Conservation (phyloP, 2,888 invertebrate genomes). For the Scelioninae gen. 1 region DNA sequence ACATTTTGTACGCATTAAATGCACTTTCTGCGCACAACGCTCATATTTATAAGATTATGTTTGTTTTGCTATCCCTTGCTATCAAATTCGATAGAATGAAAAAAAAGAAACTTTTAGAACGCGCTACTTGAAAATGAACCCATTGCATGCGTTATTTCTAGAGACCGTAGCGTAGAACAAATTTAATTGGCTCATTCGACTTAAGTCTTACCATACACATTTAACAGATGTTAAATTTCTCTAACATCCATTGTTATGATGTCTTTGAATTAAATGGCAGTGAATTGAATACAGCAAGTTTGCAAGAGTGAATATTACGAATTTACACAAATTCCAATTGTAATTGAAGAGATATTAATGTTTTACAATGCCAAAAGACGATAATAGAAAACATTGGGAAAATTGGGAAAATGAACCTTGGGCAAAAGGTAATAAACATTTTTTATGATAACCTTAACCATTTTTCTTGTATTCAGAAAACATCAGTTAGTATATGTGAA, state of each 20-base stretch:
- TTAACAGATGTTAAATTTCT: background rate
- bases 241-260: background rate
- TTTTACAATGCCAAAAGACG: constrained; percentile 29
- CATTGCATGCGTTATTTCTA: background rate
- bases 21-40: no score
- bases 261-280: constrained; percentile 6
- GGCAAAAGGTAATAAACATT: constrained; percentile 6
- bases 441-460: background rate
- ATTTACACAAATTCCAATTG: background rate
- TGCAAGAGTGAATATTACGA: background rate
- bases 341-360: no score
- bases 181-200: background rate
- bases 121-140: background rate
- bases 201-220: background rate
- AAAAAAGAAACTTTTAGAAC: background rate
- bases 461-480: background rate
- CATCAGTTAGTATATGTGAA: background rate
- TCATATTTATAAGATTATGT: no score
- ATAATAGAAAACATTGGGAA: constrained; percentile 31
- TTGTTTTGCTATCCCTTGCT: background rate
- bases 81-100: background rate
- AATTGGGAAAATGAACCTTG: constrained; percentile 27
- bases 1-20: no score
- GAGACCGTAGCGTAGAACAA: background rate
- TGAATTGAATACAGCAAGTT: background rate